phyloP scores from a whole-genome alignment of 2,888 invertebrate genomes.

The Acanthosoma haemorrhoidale region DNA sequence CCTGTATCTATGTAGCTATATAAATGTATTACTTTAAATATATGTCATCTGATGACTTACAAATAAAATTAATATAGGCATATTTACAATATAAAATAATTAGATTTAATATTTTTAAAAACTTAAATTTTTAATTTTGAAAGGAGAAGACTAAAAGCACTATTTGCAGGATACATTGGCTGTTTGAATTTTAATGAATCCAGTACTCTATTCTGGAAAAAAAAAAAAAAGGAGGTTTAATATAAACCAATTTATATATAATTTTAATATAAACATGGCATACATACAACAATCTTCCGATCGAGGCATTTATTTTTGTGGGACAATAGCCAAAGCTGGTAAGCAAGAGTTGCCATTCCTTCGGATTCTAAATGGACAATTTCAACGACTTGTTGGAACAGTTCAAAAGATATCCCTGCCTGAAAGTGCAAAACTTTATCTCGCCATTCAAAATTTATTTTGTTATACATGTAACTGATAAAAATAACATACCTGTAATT shows the following conservation, averaged over 20 bases:
- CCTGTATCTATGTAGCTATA: too few species aligned
- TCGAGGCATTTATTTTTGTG: slow-evolving; percentile 60
- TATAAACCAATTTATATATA: not conserved
- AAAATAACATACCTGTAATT: slow-evolving; percentile 52
- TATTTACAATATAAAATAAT: not conserved
- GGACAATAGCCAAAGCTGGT: slow-evolving; percentile 76
- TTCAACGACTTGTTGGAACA: slow-evolving; percentile 62
- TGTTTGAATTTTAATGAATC: slow-evolving; percentile 14
- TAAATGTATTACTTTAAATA: too few species aligned
- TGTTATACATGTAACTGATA: not conserved
- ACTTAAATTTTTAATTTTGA: slow-evolving; percentile 14
- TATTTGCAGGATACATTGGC: slow-evolving; percentile 21
- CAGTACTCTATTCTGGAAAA: slow-evolving; percentile 3
- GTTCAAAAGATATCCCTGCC: slow-evolving; percentile 65
- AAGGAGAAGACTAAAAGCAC: slow-evolving; percentile 17
- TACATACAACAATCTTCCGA: slow-evolving; percentile 49
- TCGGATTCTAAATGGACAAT: slow-evolving; percentile 59
- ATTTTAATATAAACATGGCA: not conserved
- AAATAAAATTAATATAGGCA: slow-evolving; percentile 9
- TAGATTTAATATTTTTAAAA: not conserved
- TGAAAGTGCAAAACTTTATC: slow-evolving; percentile 42
- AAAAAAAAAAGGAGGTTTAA: not conserved
- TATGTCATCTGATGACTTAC: not conserved
- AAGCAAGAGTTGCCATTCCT: slow-evolving; percentile 61
- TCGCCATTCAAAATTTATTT: not conserved